Evolutionary conservation across 2,797 vertebrate species (phyloP).

Genomic region (Zenarchopterus dispar): DNA sequence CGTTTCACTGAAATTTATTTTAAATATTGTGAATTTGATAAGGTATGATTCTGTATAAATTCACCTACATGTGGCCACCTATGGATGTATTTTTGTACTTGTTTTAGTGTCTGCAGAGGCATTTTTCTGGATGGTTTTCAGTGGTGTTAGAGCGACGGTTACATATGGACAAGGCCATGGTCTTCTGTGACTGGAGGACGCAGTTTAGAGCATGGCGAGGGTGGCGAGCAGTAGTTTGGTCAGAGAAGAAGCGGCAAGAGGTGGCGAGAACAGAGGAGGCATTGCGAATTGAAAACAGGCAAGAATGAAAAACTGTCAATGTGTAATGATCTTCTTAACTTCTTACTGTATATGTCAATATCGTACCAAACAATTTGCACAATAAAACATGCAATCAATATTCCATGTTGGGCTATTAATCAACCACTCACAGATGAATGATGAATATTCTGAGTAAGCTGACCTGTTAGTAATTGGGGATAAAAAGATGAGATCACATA

Average conservation of each 20-base stretch:
- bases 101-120: conserved; percentile 86
- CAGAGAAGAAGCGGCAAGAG: conserved; percentile 79
- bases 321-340: neutral
- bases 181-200: conserved; percentile 90
- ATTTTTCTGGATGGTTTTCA: conserved; percentile 92
- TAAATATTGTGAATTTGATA: too few relatives aligned
- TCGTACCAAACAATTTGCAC: neutral
- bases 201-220: conserved; percentile 86
- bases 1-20: too few relatives aligned
- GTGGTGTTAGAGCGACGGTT: conserved; percentile 85
- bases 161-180: conserved; percentile 87
- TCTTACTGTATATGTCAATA: neutral
- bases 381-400: too few relatives aligned
- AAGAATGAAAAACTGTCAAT: conserved; percentile 28
- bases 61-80: neutral
- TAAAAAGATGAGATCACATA: conserved; percentile 9
- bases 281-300: conserved; percentile 89
- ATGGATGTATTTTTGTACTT: conserved; percentile 6
- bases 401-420: neutral
- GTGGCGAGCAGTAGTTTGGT: conserved; percentile 88
- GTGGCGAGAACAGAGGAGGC: conserved; percentile 79
- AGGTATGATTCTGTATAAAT: neutral
- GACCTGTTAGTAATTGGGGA: conserved; percentile 2
- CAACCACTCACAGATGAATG: neutral
- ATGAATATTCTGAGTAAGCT: neutral